phyloP scores from a whole-genome alignment of 2,113 vertebrate species.

The Lamprologus speciosus region DNA sequence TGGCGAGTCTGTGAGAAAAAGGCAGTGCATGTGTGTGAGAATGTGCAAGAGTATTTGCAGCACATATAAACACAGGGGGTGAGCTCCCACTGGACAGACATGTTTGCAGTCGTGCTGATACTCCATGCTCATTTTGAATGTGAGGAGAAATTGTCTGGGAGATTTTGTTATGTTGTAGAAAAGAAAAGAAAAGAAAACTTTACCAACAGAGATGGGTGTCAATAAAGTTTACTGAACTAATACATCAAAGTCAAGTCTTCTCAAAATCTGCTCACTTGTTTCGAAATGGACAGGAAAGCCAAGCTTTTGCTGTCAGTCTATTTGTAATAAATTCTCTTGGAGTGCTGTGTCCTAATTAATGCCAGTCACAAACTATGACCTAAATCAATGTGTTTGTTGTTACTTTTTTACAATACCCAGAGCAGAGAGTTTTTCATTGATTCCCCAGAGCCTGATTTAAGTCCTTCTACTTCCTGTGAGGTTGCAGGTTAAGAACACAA shows the following conservation, averaged over 20 bases:
- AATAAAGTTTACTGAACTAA: neutral
- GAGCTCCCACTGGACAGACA: conserved; percentile 29
- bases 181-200: neutral
- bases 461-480: neutral
- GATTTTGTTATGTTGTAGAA: neutral
- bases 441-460: neutral
- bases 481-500: neutral
- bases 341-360: neutral
- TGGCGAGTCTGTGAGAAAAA: conserved; percentile 22
- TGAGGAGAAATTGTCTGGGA: neutral
- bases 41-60: neutral
- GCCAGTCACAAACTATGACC: neutral
- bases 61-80: conserved; percentile 22
- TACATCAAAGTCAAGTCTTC: neutral
- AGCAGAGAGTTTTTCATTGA: neutral
- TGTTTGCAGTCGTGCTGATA: neutral
- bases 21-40: neutral
- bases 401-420: neutral
- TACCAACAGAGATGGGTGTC: neutral
- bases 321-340: neutral
- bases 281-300: neutral
- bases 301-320: neutral
- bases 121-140: neutral
- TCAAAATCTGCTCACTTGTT: neutral
- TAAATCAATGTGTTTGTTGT: neutral